Percentiles rank a stretch among this genome's conserved stretches.
These are phyloP conservation scores for Liasis olivaceus DNA, from an alignment of 2,797 vertebrate genomes.

Conservation along the genomic window DNA sequence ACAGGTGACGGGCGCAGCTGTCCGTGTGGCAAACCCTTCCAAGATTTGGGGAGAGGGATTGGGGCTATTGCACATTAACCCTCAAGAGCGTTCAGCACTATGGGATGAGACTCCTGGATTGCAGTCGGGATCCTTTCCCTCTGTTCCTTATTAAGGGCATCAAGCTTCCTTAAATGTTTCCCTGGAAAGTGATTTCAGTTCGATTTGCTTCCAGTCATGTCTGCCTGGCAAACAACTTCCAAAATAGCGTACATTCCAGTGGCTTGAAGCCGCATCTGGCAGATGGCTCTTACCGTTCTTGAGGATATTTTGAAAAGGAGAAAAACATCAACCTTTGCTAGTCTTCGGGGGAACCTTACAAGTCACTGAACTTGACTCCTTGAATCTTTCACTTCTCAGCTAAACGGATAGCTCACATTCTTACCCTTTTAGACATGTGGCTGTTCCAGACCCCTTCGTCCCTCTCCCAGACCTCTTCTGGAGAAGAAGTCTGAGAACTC, in stretches of 20 bases:
- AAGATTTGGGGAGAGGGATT: neutral
- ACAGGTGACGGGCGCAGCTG: constrained; percentile 71
- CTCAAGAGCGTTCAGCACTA: neutral
- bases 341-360: neutral
- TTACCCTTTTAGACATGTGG: neutral
- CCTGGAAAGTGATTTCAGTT: neutral
- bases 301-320: neutral
- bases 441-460: no score
- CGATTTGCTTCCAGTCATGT: rapidly evolving
- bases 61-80: neutral
- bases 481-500: neutral
- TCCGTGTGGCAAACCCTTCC: constrained; percentile 29
- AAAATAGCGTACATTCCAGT: neutral
- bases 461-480: neutral
- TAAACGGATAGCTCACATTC: neutral
- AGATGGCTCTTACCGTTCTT: neutral
- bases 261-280: neutral
- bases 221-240: neutral
- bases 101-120: neutral
- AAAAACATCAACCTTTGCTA: neutral
- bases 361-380: rapidly evolving
- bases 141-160: neutral
- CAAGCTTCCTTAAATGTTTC: neutral
- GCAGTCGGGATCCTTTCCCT: rapidly evolving
- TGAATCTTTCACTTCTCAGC: rapidly evolving